These are phyloP conservation scores for Aythya baeri DNA, from an alignment of 2,113 vertebrate species.

Conservation along the genomic window DNA sequence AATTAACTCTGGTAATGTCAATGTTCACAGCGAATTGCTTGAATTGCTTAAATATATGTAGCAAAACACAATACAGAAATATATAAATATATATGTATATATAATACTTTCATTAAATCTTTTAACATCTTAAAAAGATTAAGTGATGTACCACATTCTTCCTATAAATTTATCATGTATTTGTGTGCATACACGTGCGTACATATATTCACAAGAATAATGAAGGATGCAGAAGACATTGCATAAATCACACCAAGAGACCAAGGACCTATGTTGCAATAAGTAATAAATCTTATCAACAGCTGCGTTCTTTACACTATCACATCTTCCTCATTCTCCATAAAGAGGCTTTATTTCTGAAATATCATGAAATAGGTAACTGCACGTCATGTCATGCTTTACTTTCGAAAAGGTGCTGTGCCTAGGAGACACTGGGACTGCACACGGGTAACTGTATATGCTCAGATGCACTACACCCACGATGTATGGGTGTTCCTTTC, in stretches of 20 bases:
- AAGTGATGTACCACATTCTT: not conserved
- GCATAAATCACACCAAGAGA: not conserved
- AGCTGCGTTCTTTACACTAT: not conserved
- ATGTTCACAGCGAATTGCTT: not conserved
- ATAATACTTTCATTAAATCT: not conserved
- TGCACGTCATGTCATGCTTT: not conserved
- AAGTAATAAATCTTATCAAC: not conserved
- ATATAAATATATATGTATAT: too few relatives aligned
- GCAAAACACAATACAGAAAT: not conserved
- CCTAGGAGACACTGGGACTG: not conserved
- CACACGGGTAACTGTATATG: not conserved
- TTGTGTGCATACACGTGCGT: rapidly evolving
- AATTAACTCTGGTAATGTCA: not conserved
- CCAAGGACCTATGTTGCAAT: not conserved
- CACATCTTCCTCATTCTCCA: not conserved
- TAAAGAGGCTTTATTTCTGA: not conserved
- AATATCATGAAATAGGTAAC: not conserved
- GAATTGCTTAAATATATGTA: not conserved
- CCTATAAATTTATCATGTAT: not conserved
- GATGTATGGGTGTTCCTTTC: not conserved
- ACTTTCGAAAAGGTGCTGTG: not conserved
- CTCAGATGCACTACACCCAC: not conserved
- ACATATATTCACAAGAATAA: not conserved
- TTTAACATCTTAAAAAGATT: not conserved
- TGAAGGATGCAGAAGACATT: not conserved